Evolutionary conservation across 2,888 invertebrate species (phyloP).

Genomic region (Lithophane leautieri): DNA sequence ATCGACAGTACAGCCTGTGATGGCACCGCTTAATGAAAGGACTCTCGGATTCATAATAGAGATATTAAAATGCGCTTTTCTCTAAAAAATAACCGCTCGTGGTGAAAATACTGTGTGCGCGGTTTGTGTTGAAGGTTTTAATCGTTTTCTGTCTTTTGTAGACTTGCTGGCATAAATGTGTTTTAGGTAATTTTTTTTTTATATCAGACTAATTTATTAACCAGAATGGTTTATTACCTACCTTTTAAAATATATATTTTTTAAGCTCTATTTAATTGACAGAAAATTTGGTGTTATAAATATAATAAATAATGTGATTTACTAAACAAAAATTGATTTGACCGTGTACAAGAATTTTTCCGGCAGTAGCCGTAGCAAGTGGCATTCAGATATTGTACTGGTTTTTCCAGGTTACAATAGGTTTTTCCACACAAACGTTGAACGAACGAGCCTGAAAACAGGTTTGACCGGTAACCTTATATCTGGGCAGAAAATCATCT

Average conservation of each 20-base stretch:
- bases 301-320: background rate
- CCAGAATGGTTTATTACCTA: background rate
- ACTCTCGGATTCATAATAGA: constrained; percentile 62
- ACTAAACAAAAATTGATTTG: background rate
- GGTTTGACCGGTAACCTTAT: constrained; percentile 14
- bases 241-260: too few species aligned
- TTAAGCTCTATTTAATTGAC: background rate
- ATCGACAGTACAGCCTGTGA: constrained; percentile 59
- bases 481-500: constrained; percentile 3
- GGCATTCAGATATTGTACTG: background rate
- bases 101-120: constrained; percentile 37
- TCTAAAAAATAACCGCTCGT: constrained; percentile 44
- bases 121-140: constrained; percentile 24
- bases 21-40: constrained; percentile 61
- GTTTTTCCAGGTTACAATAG: background rate
- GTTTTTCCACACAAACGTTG: background rate
- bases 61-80: constrained; percentile 64
- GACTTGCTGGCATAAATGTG: constrained; percentile 18
- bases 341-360: background rate
- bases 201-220: background rate
- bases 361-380: background rate
- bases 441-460: background rate
- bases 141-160: constrained; percentile 36
- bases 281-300: background rate
- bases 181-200: background rate